Base-by-base conservation (phyloP, 2,888 invertebrate genomes). In the Hypomecis punctinalis region DNA sequence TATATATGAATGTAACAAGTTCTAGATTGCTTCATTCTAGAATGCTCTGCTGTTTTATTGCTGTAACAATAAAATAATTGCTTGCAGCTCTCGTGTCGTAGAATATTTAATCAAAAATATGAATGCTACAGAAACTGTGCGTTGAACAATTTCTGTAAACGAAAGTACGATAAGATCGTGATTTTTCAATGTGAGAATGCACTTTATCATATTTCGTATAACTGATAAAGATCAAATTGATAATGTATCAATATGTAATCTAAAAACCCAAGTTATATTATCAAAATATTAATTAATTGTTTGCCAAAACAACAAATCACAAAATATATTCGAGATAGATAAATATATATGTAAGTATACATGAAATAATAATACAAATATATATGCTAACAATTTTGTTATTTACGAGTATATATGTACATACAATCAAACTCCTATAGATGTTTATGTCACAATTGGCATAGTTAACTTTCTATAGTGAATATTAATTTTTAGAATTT, bases 71-170 rank as follows among this genome's bases (percentile, higher is more conserved):
- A 9, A 51, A 57, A 35, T 55, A 9, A 51, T 51, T 63, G 40
- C 54, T 54, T 33, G 39, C 45, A n/a, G 36, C 37, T 37, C 11
- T 42, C 13, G 11, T 33, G 53, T 47, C 63, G 48, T 37, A 58
- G 53, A 47, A 37, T 63, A 0, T 48, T 53, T 47, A 35, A 53
- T 48, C 33, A 10, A 5, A 46, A 45, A 46, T 42, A 55, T 6
- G 23, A 13, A 43, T 52, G 33, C 7, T 23, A 47, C 23, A 47
- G 0, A 56, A 49, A 39, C 49, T 54, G 54, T 11, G 58, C 49
- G 49, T 45, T 23, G 8, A n/a, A 48, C 63, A 63, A 59, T 59
- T 49, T 36, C 37, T 39, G 45, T 54, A 8, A 11, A 62, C 57
- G 51, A 42, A 53, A 10, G 6, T 33, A 8, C 47, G 65, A 57